Evolutionary conservation across 2,888 invertebrate genomes (phyloP).

Genomic region (Andrena haemorrhoa): DNA sequence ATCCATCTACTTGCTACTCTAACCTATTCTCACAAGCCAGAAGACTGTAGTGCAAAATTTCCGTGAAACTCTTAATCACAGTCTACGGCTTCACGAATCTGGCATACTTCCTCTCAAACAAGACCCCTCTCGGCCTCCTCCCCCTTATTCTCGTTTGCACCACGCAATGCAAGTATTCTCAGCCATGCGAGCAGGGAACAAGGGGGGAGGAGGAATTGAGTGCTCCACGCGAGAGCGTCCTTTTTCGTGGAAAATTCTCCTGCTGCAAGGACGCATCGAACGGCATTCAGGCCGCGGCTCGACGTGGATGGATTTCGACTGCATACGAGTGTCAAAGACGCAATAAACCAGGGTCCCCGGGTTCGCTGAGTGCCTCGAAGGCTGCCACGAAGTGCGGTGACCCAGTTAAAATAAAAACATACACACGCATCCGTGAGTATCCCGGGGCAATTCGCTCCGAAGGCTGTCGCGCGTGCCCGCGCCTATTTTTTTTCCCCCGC

Average conservation of each 20-base stretch:
- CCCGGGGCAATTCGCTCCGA: constrained; percentile 31
- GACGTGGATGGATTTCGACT: constrained; percentile 50
- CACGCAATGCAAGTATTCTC: neutral
- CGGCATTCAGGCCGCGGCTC: neutral
- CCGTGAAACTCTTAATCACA: too few relatives aligned
- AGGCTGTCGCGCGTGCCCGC: constrained; percentile 25
- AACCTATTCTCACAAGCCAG: too few relatives aligned
- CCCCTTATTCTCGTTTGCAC: neutral
- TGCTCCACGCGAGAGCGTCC: neutral
- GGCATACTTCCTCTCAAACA: too few relatives aligned
- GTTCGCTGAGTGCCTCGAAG: constrained; percentile 53
- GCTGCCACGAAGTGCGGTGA: constrained; percentile 65
- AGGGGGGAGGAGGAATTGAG: constrained; percentile 3
- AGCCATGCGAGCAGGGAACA: neutral
- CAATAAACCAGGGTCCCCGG: constrained; percentile 65
- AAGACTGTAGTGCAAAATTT: too few relatives aligned
- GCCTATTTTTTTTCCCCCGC: constrained; percentile 18
- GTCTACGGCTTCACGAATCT: too few relatives aligned
- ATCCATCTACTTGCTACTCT: too few relatives aligned
- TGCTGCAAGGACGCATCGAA: constrained; percentile 11
- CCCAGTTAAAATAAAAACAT: constrained; percentile 77
- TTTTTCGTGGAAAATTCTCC: constrained; percentile 13
- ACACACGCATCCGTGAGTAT: constrained; percentile 10
- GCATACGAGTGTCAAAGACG: constrained; percentile 62
- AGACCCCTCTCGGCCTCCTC: too few relatives aligned